Evolutionary conservation across 2,113 vertebrate species (phyloP).

Genomic region (Labeo rohita): DNA sequence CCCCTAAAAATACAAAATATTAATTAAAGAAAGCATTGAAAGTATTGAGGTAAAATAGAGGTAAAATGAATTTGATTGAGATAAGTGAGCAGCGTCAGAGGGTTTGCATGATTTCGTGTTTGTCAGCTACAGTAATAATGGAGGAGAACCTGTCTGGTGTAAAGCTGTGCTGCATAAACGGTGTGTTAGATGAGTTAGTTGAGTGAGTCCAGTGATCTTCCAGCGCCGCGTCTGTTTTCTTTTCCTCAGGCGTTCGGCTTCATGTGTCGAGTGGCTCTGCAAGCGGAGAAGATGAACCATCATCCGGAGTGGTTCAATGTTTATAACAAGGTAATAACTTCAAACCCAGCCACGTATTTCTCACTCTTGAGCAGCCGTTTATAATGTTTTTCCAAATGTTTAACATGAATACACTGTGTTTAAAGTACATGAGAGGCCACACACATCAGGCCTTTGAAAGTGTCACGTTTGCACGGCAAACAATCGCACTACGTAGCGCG

Average conservation of each 20-base stretch:
- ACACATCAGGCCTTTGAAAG: background rate
- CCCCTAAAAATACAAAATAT: background rate
- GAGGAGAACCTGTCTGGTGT: background rate
- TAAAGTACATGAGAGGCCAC: background rate
- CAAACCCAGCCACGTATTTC: background rate
- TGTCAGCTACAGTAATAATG: background rate
- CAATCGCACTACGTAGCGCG: background rate
- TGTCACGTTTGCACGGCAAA: background rate
- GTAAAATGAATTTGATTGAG: no score
- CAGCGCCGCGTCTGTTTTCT: conserved; percentile 36
- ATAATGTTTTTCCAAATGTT: conserved; percentile 7
- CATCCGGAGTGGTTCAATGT: conserved; percentile 90
- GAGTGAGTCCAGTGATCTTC: background rate
- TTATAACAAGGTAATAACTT: conserved; percentile 83
- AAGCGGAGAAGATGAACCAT: conserved; percentile 91
- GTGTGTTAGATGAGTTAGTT: background rate
- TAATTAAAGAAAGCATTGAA: background rate
- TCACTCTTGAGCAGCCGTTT: background rate
- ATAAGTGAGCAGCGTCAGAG: no score
- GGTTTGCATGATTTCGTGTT: background rate
- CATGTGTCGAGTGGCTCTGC: conserved; percentile 85
- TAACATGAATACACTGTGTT: background rate
- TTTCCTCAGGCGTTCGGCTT: conserved; percentile 83
- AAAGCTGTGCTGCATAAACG: background rate
- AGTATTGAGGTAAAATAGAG: no score